Evolutionary conservation across 2,888 invertebrate genomes (phyloP).

Genomic region (Hirtodrosophila confusa): DNA sequence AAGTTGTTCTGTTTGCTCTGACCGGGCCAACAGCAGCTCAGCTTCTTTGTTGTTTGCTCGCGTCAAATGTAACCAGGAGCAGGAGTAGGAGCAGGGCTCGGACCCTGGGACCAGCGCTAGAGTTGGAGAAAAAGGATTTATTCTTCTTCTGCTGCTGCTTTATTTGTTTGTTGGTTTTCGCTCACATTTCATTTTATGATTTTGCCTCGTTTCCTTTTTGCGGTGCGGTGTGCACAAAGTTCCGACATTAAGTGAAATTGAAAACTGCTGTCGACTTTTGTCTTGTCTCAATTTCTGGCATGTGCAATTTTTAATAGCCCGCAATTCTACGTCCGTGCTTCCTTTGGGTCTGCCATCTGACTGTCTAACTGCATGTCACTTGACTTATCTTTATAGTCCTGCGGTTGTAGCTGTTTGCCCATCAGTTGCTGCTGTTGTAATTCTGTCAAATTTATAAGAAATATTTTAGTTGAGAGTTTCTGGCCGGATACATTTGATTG

Average conservation of each 20-base stretch:
- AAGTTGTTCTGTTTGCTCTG: constrained; percentile 24
- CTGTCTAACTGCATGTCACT: constrained; percentile 23
- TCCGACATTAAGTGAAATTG: constrained; percentile 75
- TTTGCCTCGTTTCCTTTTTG: constrained; percentile 29
- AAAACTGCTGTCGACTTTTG: constrained; percentile 62
- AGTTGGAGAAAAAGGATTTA: constrained; percentile 17
- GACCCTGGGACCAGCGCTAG: neutral
- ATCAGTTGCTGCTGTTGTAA: constrained; percentile 18
- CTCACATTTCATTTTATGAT: constrained; percentile 51
- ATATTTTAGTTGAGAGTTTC: constrained; percentile 26
- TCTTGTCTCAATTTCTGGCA: constrained; percentile 72
- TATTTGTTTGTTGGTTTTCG: constrained; percentile 44
- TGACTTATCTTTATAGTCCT: constrained; percentile 46
- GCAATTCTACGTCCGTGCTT: constrained; percentile 18
- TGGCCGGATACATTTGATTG: constrained; percentile 21
- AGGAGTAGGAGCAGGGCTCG: neutral
- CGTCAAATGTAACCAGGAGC: constrained; percentile 40
- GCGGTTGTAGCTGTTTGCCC: constrained; percentile 48
- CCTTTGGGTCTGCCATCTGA: constrained; percentile 14
- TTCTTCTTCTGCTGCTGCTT: constrained; percentile 22
- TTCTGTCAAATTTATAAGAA: constrained; percentile 31
- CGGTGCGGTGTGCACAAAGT: constrained; percentile 44
- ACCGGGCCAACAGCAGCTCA: constrained; percentile 7
- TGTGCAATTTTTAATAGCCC: constrained; percentile 73
- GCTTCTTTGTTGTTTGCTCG: constrained; percentile 25